Base-by-base conservation (phyloP, 2,113 vertebrate genomes). In the Eudyptes chrysolophus region DNA sequence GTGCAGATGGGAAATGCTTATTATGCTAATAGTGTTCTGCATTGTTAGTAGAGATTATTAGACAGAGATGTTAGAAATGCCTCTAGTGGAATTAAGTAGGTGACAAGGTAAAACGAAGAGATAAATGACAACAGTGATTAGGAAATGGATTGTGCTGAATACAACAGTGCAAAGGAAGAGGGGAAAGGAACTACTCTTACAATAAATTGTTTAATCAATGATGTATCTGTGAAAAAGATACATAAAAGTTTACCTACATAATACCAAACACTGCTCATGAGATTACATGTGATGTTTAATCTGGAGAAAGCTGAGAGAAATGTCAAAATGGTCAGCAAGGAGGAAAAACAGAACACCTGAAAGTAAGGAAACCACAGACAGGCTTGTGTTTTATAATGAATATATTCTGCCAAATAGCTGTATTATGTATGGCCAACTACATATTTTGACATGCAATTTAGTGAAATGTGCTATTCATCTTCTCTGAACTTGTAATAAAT, bases 31-130 rank as follows among this genome's bases (percentile, higher is more conserved):
- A 82, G 83, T 85, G 97, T 97, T 98, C 97, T 95, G 97, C 97
- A 97, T 97, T 98, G 97, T 98, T 98, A 98, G 89, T 10, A 1
- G 89, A 97, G 97, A 98, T 98, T 97, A 98, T 98, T 98, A 98
- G 97, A 97, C 81, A 97, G 97, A 97, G 97, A 97, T 94, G 97
- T 97, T 96, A 96, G 92, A 96, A 94, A 94, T 92, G 95, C 95
- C 97, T 98, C 97, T 92, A 92, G 97, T 97, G 97, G 94, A 97
- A 97, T 97, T 97, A 96, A 93, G 92, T 94, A 97, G 97, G 97
- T 98, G 97, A 98, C 97, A 96, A 97, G 92, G 97, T 97, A 98
- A 98, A 97, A 95, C 34, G 71, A 95, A 97, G 85, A 98, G 95
- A 98, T 98, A 97, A 98, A 98, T 96, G 97, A 92, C 87, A 89